Evolutionary conservation across 1,140 invertebrate species (phyloP), one percentile per base, ranked within the genome.

Genomic region (Cydia amplana): DNA sequence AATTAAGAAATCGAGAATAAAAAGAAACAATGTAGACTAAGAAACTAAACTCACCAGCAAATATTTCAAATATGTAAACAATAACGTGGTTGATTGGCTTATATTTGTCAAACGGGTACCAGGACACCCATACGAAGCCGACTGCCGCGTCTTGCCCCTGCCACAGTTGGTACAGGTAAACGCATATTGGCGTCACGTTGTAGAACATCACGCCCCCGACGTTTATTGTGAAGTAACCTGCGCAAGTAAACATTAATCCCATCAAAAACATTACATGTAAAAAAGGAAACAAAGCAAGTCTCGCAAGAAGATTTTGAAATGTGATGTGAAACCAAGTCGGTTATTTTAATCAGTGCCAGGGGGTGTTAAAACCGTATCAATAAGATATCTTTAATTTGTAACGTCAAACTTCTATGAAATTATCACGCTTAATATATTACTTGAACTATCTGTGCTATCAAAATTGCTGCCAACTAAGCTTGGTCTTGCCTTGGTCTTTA

Each of bases 51-150:
- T 85, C 77, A 92, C 91, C 91, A 36, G 86, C 85, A 74, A 89
- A 90, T 36, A 91, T 89, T 80, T 93, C 91, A 77, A 93, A 93
- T 1, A 93, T 75, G 74, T 93, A 93, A 18, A 90, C 87, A 25
- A 78, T 76, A 20, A 87, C 43, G 74, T 93, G 91, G 16, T 84
- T 84, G 18, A 90, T n/a, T 0, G 83, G 80, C 46, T 86, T 67
- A 75, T 88, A 78, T 78, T 91, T 91, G 74, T 93, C 85, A 73
- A 93, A 93, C 12, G 91, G 91, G 70, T 93, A 93, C 91, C 91
- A 93, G 3, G 88, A 90, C 7, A 78, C 80, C 90, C 90, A 93
- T 5, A 91, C 85, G 65, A 83, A 91, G 20, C 88, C 87, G 16
- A 93, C 82, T 49, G 76, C 28, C 4, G 85, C 81, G 5, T 88